These are phyloP conservation scores for Psittacara wagleri DNA, from an alignment of 2,113 vertebrate species.

Conservation along the genomic window DNA sequence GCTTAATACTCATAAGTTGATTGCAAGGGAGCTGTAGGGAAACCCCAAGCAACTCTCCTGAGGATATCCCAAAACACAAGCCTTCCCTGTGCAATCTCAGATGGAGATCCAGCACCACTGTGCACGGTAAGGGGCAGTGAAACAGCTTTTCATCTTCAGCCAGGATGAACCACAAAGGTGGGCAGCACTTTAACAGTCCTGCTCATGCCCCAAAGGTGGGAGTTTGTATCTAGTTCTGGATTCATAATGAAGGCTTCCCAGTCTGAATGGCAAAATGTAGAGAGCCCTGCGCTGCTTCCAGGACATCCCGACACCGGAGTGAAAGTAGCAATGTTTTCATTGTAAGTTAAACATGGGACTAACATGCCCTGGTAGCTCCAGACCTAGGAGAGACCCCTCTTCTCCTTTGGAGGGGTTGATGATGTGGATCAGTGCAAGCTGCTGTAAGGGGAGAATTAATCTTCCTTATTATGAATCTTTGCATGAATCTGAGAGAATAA, in stretches of 20 bases:
- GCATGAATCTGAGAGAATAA: background rate
- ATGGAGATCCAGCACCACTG: background rate
- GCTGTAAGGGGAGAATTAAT: background rate
- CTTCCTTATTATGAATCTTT: background rate
- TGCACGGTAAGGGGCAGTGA: background rate
- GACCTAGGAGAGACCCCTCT: background rate
- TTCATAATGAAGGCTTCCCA: background rate
- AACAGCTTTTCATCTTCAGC: background rate
- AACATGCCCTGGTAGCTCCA: background rate
- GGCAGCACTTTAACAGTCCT: background rate
- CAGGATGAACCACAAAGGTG: background rate
- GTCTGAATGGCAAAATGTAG: background rate
- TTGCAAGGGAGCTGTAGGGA: background rate
- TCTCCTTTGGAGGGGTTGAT: background rate
- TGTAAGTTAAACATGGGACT: background rate
- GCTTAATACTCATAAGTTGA: background rate
- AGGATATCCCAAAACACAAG: background rate
- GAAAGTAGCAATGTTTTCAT: background rate
- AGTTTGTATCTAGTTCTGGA: background rate
- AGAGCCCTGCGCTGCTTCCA: background rate
- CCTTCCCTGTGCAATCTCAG: accelerated
- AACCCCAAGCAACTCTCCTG: background rate
- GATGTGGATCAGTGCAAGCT: background rate
- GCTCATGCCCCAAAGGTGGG: background rate
- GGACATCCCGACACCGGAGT: background rate